Evolutionary conservation across 2,888 invertebrate species (phyloP).

Genomic region (Chaetogeoica ovagalla): DNA sequence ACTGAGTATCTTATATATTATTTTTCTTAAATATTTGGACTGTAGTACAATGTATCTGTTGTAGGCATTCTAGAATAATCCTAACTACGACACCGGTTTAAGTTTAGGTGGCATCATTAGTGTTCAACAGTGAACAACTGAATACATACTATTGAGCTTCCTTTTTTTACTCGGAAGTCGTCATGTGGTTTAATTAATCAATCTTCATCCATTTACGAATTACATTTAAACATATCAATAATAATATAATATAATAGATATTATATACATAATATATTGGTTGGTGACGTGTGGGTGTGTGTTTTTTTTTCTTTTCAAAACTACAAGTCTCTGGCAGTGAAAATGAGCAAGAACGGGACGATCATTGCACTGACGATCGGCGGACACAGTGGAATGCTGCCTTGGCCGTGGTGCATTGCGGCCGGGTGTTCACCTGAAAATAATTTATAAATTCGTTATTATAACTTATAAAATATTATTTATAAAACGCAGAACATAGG

Average conservation of each 20-base stretch:
- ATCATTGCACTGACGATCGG: slow-evolving; percentile 56
- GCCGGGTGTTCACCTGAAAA: slow-evolving; percentile 57
- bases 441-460: neutral
- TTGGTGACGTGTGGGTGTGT: neutral
- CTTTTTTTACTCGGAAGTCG: neutral
- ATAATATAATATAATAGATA: slow-evolving; percentile 11
- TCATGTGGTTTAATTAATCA: neutral
- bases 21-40: too few relatives aligned
- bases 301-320: neutral
- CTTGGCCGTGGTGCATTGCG: slow-evolving; percentile 57
- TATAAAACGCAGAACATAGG: neutral
- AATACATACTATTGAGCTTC: too few relatives aligned
- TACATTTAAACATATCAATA: neutral
- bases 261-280: neutral
- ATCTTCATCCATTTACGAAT: neutral
- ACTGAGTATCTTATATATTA: too few relatives aligned
- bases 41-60: too few relatives aligned
- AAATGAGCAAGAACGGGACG: slow-evolving; percentile 55
- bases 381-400: slow-evolving; percentile 55
- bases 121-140: too few relatives aligned
- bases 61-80: too few relatives aligned
- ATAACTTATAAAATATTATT: neutral
- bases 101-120: too few relatives aligned
- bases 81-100: too few relatives aligned
- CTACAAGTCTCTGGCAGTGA: slow-evolving; percentile 52